These are phyloP conservation scores for Meghimatium bilineatum DNA, from an alignment of 2,888 invertebrate genomes.

Conservation along the genomic window DNA sequence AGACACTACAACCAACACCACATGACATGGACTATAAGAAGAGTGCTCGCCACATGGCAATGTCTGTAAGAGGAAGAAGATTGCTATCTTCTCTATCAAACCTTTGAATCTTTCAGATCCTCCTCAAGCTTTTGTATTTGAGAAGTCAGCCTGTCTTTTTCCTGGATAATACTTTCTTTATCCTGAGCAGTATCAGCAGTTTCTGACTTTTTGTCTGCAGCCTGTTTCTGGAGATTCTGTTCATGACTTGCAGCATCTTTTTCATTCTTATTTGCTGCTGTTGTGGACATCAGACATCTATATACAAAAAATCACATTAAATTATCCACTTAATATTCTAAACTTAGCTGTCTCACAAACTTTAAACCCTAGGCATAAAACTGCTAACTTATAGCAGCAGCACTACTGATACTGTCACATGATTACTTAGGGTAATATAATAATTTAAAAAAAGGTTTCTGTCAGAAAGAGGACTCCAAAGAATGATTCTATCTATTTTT, in stretches of 20 bases:
- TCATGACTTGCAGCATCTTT: constrained; percentile 5
- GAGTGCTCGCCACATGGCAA: no score
- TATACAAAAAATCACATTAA: not conserved
- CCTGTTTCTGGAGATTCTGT: no score
- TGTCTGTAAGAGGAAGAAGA: no score
- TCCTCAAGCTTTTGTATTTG: constrained; percentile 39
- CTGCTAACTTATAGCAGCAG: no score
- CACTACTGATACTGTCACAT: no score
- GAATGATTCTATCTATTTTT: no score
- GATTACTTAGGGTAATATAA: no score
- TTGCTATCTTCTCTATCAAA: not conserved
- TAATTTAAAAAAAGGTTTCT: no score
- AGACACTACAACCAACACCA: no score
- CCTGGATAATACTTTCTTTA: constrained; percentile 2
- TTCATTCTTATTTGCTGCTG: constrained; percentile 18
- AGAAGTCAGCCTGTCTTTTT: constrained; percentile 4
- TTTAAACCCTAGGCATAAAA: no score
- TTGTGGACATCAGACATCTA: constrained; percentile 21
- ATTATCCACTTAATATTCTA: not conserved
- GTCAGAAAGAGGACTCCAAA: no score
- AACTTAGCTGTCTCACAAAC: not conserved
- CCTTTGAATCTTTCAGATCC: constrained; percentile 33
- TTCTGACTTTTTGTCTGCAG: not conserved
- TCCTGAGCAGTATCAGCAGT: not conserved
- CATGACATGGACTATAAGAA: no score